Evolutionary conservation across 2,888 invertebrate species (phyloP).

Genomic region (Junonia oenone): DNA sequence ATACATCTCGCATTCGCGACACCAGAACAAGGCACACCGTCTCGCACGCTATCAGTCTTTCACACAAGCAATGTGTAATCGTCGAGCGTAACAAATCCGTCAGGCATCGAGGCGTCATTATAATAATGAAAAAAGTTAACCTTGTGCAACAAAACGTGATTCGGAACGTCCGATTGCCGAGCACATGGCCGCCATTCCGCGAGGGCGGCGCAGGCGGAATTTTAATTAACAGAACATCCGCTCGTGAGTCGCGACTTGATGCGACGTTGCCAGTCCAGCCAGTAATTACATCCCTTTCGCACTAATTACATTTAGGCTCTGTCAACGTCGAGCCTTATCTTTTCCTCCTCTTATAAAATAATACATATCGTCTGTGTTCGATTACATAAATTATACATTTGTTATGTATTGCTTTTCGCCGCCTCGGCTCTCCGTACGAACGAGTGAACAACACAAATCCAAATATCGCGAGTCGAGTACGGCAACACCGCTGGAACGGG

Average conservation of each 20-base stretch:
- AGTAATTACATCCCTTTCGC: slow-evolving; percentile 54
- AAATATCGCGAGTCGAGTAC: slow-evolving; percentile 49
- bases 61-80: slow-evolving; percentile 55
- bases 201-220: slow-evolving; percentile 80
- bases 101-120: slow-evolving; percentile 51
- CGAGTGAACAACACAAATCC: slow-evolving; percentile 60
- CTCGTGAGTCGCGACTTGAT: slow-evolving; percentile 62
- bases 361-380: slow-evolving; percentile 46
- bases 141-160: slow-evolving; percentile 75
- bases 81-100: slow-evolving; percentile 52
- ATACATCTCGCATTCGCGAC: slow-evolving; percentile 53
- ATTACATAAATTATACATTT: slow-evolving; percentile 38
- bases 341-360: slow-evolving; percentile 41
- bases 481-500: slow-evolving; percentile 69
- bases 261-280: slow-evolving; percentile 70
- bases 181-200: slow-evolving; percentile 79
- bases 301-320: slow-evolving; percentile 33
- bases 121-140: slow-evolving; percentile 63
- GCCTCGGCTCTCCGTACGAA: slow-evolving; percentile 28
- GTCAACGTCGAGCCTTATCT: slow-evolving; percentile 35
- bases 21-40: slow-evolving; percentile 39
- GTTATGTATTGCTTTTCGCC: slow-evolving; percentile 21
- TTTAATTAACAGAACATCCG: slow-evolving; percentile 81
- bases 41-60: slow-evolving; percentile 59
- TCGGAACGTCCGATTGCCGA: slow-evolving; percentile 72